Conservation (phyloP, 2,797 vertebrate genomes). For the Sebastolobus altivelis region DNA sequence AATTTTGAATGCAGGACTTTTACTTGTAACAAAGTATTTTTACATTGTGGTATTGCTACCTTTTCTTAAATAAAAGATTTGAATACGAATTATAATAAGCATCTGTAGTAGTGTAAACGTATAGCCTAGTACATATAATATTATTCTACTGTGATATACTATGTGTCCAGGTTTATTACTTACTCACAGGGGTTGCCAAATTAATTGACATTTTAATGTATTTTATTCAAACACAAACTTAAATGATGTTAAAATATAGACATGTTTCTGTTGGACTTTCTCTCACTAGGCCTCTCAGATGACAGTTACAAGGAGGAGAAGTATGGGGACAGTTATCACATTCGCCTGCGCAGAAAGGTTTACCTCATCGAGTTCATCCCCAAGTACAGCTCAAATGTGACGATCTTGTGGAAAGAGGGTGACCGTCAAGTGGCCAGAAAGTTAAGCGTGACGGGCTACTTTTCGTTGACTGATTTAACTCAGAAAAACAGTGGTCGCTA, state of each 20-base stretch:
- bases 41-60: background rate
- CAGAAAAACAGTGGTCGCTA: conserved; percentile 41
- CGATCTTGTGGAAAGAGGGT: conserved; percentile 17
- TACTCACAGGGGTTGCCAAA: background rate
- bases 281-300: conserved; percentile 6
- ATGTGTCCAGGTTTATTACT: background rate
- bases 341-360: accelerated
- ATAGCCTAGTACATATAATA: background rate
- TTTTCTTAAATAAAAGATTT: background rate
- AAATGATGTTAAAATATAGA: background rate
- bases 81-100: background rate
- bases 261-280: background rate
- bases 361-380: conserved; percentile 7
- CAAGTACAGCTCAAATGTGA: accelerated
- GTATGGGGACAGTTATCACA: background rate
- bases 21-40: background rate
- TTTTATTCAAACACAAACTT: background rate
- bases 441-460: accelerated
- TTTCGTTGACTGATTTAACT: background rate
- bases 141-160: background rate
- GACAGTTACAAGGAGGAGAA: accelerated
- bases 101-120: background rate
- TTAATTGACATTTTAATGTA: background rate
- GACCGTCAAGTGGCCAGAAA: background rate
- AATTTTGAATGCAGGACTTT: background rate